Evolutionary conservation across 2,888 invertebrate species (phyloP), one percentile per base, ranked within the genome.

Genomic region (Amphipoea oculea): DNA sequence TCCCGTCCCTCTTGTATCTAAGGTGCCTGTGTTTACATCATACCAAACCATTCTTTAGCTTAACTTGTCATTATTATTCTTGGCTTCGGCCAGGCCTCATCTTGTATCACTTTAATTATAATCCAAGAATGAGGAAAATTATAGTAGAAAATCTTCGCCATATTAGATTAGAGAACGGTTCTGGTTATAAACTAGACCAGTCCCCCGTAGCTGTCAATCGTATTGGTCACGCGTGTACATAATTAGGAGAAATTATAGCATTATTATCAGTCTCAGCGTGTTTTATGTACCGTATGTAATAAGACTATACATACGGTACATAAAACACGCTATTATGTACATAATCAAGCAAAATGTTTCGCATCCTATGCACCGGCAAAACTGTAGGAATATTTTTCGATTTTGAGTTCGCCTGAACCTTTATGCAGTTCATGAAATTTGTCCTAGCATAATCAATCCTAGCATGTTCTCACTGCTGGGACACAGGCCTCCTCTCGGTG

Each of bases 231-330:
- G 84, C 84, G 84, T 67, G 66, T 40, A 73, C 66, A 14, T 78
- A 85, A 83, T 86, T 63, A 79, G 71, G 72, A 66, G 69, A 79
- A 83, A 86, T 83, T 83, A 80, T 54, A 67, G 69, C 75, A 73
- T 73, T 40, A 86, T 65, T 57, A 45, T 66, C 9, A 62, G 60
- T 23, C 1, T 17, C n/a, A 11, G 17, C 23, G 23, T 51, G 51
- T 63, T 76, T 48, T 23, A 78, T 63, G 23, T 76, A 60, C 45
- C 60, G 60, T 76, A 12, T 76, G 36, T 76, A 12, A 20, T 20
- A 20, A 20, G 20, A 11, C 20, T 36, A 29, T 14, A 62, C 6
- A 62, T 29, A 36, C 36, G 20, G 36, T 65, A 11, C 36, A 65
- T 65, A 36, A 7, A 63, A 63, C 63, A 9, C 7, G 63, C 4